Evolutionary conservation across 2,888 invertebrate genomes (phyloP), one percentile per base, ranked within the genome.

Genomic region (Coenonympha glycerion): DNA sequence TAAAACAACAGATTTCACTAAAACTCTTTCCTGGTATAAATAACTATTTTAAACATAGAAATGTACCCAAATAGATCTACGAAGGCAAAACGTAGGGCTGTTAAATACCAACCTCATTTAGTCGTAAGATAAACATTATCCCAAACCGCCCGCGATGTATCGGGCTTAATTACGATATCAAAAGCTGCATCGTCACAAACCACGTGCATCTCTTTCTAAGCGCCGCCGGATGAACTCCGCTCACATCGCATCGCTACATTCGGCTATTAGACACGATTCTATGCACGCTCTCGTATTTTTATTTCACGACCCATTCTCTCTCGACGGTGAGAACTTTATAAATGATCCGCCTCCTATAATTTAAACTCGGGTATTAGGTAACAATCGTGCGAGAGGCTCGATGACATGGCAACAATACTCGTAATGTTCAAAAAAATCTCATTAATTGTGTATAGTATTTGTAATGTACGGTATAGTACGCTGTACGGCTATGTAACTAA

Each of bases 251-350:
- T 31, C 63, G 69, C 62, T 71, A 75, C 77, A 79, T 77, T n/a
- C 78, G 75, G 64, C 76, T 73, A 86, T 87, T 87, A 86, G 80
- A 80, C 87, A 87, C 85, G 87, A 83, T 82, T 72, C 78, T 87
- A 87, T 87, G 87, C 87, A 69, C 64, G 66, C 79, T 65, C 81
- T 80, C 86, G 87, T 82, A 81, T 76, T 76, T 79, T 79, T 73
- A 67, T 73, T 69, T 69, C 65, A 65, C 58, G 53, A 64, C 61
- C 65, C 61, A 61, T 40, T 49, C 55, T 53, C 52, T 51, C 33
- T 49, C 51, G 39, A 22, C 41, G 41, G 46, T 48, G 48, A 48
- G 69, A 67, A 65, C 60, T 62, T 66, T 61, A 68, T 71, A 73
- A 39, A 73, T 65, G 68, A 71, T 63, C 65, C 65, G 64, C 63